Base-by-base conservation (phyloP, 2,888 invertebrate species). In the Pammene fasciana region DNA sequence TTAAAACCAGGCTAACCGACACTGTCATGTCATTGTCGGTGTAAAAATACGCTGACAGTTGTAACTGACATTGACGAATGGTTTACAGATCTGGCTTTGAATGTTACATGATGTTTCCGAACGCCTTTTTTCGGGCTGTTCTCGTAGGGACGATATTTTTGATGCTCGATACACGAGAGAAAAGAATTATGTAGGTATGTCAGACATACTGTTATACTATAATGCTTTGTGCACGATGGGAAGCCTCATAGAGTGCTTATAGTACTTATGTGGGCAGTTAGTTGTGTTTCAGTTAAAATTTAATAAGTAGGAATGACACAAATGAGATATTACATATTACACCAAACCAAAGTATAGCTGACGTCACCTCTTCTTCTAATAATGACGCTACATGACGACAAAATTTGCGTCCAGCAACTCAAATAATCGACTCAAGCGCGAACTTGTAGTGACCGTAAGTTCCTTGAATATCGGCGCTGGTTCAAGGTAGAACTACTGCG, bases 351-450 rank as follows among this genome's bases (percentile, higher is more conserved):
- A 13, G 10, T 16, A 14, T 18, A 16, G 16, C n/a, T n/a, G 48
- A 16, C 36, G 7, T 36, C 38, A 54, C 5, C 0, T 56, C n/a
- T 56, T 56, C 56, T 41, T 18, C 9, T 38, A 41, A 59, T 13
- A 59, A 1, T 59, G 16, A 59, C 57, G 57, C 11, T 45, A 57
- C 26, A 13, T 41, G 18, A 57, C 41, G 57, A 59, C 26, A 26
- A 26, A 59, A 43, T 8, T n/a, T 59, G 57, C 9, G 57, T 41
- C 43, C 13, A 43, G 11, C 16, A 11, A 56, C 16, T 13, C 52
- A 34, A 54, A 54, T 54, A 54, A 5, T 59, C n/a, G 18, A 43
- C 26, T 16, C 34, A n/a, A 18, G 8, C n/a, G 34, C 13, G 4
- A 13, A 34, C 54, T 7, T 34, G n/a, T 7, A 54, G 54, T 34